phyloP scores from a whole-genome alignment of 2,113 vertebrate species.

The Thunnus thynnus region DNA sequence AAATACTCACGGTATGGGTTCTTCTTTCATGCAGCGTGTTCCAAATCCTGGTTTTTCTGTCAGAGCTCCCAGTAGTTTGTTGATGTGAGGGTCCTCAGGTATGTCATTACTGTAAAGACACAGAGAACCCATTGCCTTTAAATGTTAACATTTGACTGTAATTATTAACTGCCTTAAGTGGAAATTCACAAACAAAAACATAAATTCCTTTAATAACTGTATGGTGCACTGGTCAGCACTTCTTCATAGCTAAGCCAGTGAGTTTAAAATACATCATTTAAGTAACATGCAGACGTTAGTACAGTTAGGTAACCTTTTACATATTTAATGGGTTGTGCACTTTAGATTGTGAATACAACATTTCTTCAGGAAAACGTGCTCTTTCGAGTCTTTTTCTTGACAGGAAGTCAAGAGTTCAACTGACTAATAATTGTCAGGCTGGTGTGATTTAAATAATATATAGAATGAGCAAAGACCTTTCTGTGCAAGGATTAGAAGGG shows the following conservation, averaged over 20 bases:
- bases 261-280: not conserved
- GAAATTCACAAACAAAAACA: not conserved
- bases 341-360: not conserved
- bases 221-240: not conserved
- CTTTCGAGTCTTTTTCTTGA: too few relatives aligned
- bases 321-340: conserved; percentile 28
- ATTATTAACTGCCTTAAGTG: not conserved
- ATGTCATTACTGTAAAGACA: conserved; percentile 90
- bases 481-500: not conserved
- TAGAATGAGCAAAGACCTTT: not conserved
- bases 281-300: not conserved
- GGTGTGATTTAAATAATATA: not conserved
- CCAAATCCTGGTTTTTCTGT: conserved; percentile 91
- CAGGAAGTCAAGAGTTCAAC: not conserved
- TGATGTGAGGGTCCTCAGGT: conserved; percentile 88
- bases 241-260: too few relatives aligned
- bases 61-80: conserved; percentile 88
- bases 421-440: not conserved
- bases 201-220: not conserved
- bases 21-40: conserved; percentile 90
- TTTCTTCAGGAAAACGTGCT: not conserved
- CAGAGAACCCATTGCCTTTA: not conserved
- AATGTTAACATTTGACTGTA: not conserved
- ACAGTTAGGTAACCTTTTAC: conserved; percentile 16
- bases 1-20: conserved; percentile 88